These are phyloP conservation scores for Gymnodraco acuticeps DNA, from an alignment of 2,797 vertebrate genomes.

Conservation along the genomic window DNA sequence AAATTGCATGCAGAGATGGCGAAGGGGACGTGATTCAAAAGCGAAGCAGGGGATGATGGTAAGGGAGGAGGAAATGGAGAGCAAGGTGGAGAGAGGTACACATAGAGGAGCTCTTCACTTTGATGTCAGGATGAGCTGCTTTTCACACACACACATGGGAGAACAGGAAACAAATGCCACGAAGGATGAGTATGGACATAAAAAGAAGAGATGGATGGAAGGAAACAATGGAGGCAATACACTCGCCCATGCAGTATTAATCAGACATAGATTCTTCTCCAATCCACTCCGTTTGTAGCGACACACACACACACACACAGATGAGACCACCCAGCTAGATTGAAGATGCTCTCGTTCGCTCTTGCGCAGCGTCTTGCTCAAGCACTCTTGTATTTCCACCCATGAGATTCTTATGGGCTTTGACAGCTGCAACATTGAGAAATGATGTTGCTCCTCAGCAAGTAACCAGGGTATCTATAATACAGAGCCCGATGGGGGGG, in stretches of 20 bases:
- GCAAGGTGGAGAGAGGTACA: conserved; percentile 38
- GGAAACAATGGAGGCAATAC: conserved; percentile 59
- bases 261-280: conserved; percentile 59
- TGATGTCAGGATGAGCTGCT: conserved; percentile 55
- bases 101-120: conserved; percentile 47
- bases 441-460: conserved; percentile 55
- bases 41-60: conserved; percentile 37
- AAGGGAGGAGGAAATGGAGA: conserved; percentile 41
- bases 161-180: conserved; percentile 40
- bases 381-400: conserved; percentile 45
- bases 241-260: conserved; percentile 67
- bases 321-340: conserved; percentile 47
- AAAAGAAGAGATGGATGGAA: conserved; percentile 41
- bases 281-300: conserved; percentile 56
- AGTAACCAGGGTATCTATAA: conserved; percentile 54
- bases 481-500: conserved; percentile 25
- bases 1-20: conserved; percentile 40
- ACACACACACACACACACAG: conserved; percentile 19
- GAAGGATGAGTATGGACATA: conserved; percentile 44
- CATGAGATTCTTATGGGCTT: conserved; percentile 59
- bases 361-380: conserved; percentile 28
- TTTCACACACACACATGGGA: conserved; percentile 23
- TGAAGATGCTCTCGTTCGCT: conserved; percentile 35
- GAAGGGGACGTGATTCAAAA: conserved; percentile 28
- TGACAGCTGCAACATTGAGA: conserved; percentile 59